Evolutionary conservation across 2,888 invertebrate species (phyloP).

Genomic region (Phyllotreta striolata): DNA sequence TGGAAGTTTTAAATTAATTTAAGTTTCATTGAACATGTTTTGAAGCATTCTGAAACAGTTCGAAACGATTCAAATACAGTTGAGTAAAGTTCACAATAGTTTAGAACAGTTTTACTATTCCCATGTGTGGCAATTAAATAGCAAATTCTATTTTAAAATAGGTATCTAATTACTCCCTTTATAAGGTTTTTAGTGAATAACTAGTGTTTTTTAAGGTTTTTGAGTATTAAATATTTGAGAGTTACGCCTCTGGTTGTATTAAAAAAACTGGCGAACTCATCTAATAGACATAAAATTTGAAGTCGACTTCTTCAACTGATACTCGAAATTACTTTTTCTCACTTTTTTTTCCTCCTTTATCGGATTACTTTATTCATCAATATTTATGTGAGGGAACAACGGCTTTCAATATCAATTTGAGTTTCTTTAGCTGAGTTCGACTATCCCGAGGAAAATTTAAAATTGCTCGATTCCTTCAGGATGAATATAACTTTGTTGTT

Average conservation of each 20-base stretch:
- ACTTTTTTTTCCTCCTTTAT: constrained; percentile 40
- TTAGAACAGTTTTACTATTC: too few species aligned
- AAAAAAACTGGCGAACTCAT: constrained; percentile 44
- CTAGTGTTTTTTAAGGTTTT: background rate
- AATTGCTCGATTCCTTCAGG: constrained; percentile 14
- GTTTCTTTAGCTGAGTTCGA: constrained; percentile 30
- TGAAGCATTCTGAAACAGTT: too few species aligned
- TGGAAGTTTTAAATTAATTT: too few species aligned
- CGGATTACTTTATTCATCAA: constrained; percentile 44
- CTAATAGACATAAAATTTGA: constrained; percentile 42
- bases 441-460: constrained; percentile 24
- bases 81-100: too few species aligned
- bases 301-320: constrained; percentile 41
- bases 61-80: too few species aligned
- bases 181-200: background rate
- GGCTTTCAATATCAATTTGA: constrained; percentile 35
- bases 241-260: constrained; percentile 5
- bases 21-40: too few species aligned
- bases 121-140: too few species aligned
- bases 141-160: too few species aligned
- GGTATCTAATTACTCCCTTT: too few species aligned
- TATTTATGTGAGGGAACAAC: constrained; percentile 39
- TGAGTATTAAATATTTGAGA: background rate
- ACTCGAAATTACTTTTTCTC: constrained; percentile 46
- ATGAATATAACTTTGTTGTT: constrained; percentile 28